Conservation (phyloP, 1,140 invertebrate genomes). For the Heliconius melpomene region DNA sequence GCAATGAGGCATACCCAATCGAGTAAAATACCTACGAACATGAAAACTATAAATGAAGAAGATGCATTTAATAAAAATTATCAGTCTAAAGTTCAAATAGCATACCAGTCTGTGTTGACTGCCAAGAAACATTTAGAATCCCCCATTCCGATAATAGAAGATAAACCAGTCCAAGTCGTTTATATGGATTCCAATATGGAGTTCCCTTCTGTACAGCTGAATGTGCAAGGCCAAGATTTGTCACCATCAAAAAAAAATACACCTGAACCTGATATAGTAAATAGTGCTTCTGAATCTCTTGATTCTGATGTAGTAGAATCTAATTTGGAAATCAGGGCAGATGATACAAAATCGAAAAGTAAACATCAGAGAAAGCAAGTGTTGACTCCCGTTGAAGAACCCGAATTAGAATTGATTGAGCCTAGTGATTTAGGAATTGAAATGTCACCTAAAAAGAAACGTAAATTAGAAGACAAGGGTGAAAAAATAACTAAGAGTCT, state of each 20-base stretch:
- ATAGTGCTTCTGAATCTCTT: constrained; percentile 61
- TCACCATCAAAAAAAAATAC: constrained; percentile 55
- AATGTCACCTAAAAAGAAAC: constrained; percentile 68
- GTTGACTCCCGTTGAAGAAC: constrained; percentile 72
- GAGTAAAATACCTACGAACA: constrained; percentile 48
- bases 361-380: constrained; percentile 80
- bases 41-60: constrained; percentile 47
- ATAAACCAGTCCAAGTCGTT: constrained; percentile 73
- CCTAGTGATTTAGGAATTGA: constrained; percentile 66
- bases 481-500: constrained; percentile 62
- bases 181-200: constrained; percentile 63
- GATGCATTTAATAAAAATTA: constrained; percentile 62
- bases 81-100: constrained; percentile 73
- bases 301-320: constrained; percentile 65
- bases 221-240: constrained; percentile 68
- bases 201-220: constrained; percentile 53
- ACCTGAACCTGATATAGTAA: constrained; percentile 46
- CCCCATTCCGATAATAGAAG: constrained; percentile 70
- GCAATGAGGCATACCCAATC: constrained; percentile 44
- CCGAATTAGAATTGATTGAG: constrained; percentile 76
- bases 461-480: constrained; percentile 61
- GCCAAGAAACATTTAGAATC: constrained; percentile 66
- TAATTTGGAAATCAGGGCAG: constrained; percentile 54
- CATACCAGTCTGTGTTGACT: constrained; percentile 67
- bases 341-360: constrained; percentile 65